Percentiles rank a stretch among this genome's conserved stretches.
phyloP scores from a whole-genome alignment of 35 echinoderm and acorn worm species.

The Patiria miniata region DNA sequence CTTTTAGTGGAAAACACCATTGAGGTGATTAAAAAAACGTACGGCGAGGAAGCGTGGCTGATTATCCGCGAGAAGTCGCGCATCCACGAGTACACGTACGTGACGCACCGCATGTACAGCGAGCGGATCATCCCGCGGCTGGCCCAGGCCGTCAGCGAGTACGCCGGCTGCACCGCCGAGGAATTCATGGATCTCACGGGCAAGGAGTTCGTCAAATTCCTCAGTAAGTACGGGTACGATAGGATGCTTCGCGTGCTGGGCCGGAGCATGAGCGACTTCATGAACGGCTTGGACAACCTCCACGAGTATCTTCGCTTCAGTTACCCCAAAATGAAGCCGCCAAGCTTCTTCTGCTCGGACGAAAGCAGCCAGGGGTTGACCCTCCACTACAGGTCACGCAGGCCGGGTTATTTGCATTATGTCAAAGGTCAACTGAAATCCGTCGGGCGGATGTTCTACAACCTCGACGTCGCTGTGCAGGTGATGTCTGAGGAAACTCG shows the following conservation, averaged over 20 bases:
- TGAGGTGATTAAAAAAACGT: conserved; percentile 84
- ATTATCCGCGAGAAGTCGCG: conserved; percentile 72
- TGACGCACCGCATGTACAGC: conserved; percentile 92
- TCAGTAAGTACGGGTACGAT: conserved; percentile 92
- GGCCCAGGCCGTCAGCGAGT: conserved; percentile 53
- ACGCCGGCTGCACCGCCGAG: conserved; percentile 37
- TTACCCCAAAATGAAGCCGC: conserved; percentile 95
- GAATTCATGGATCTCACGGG: conserved; percentile 77
- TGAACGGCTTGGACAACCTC: conserved; percentile 91
- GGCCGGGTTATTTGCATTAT: conserved; percentile 77
- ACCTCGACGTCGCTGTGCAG: conserved; percentile 66
- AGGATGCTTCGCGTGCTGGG: conserved; percentile 86
- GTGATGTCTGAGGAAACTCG: conserved; percentile 48
- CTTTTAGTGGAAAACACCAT: conserved; percentile 80
- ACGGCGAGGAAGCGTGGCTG: conserved; percentile 74
- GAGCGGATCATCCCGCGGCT: conserved; percentile 83
- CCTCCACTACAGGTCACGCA: conserved; percentile 70
- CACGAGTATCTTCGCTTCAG: conserved; percentile 97
- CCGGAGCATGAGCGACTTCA: conserved; percentile 83
- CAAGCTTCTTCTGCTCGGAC: conserved; percentile 88
- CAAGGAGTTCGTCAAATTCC: conserved; percentile 71
- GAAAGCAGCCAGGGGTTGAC: conserved; percentile 74
- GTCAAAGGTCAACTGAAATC: conserved; percentile 79
- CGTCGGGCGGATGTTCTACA: conserved; percentile 81
- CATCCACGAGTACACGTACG: conserved; percentile 86